Conservation (phyloP, 2,888 invertebrate genomes). For the Petrolisthes manimaculis region DNA sequence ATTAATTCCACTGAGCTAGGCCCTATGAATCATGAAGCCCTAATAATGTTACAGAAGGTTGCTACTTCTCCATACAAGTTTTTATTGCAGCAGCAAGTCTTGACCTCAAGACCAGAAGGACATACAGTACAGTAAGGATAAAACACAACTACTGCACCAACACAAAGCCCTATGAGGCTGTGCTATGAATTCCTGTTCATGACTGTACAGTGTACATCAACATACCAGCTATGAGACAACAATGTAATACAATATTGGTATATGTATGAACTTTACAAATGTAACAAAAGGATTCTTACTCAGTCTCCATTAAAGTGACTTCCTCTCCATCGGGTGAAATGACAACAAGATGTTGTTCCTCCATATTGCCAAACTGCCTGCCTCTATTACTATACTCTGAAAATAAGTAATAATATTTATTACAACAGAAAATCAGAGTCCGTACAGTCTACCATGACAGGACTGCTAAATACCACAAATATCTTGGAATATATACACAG, state of each 20-base stretch:
- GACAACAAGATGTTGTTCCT: conserved; percentile 53
- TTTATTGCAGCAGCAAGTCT: no score
- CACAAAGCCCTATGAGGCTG: not conserved
- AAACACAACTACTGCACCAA: not conserved
- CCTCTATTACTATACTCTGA: conserved; percentile 11
- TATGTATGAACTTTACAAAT: not conserved
- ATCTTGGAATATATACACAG: no score
- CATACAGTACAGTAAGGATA: no score
- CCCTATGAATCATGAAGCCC: no score
- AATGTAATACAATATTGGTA: no score
- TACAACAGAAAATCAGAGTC: no score
- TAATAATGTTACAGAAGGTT: no score
- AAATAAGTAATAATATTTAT: not conserved
- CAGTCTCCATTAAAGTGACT: conserved; percentile 56
- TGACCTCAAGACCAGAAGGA: no score
- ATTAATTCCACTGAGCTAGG: no score
- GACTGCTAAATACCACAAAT: no score
- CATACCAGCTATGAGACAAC: not conserved
- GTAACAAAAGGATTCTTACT: conserved; percentile 31
- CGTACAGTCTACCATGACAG: no score
- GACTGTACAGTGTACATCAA: not conserved
- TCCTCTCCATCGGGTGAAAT: conserved; percentile 50
- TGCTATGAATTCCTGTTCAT: not conserved
- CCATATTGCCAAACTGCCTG: conserved; percentile 21
- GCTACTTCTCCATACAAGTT: no score